phyloP scores from a whole-genome alignment of 2,113 vertebrate genomes.

The Gadus macrocephalus region DNA sequence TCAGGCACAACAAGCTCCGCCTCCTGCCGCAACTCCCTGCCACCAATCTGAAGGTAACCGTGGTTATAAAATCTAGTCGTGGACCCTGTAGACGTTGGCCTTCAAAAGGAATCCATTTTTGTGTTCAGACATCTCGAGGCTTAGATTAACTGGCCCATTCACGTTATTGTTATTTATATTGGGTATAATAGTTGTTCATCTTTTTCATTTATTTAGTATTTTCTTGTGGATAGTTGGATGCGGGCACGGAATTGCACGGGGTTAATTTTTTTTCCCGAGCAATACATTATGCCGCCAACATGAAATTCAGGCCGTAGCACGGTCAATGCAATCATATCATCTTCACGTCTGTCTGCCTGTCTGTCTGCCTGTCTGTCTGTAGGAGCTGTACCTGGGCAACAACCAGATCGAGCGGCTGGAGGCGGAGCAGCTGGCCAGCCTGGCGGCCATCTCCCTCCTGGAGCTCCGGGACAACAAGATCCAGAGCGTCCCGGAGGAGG shows the following conservation, averaged over 20 bases:
- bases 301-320: background rate
- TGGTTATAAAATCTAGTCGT: background rate
- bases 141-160: too few species aligned
- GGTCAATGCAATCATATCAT: background rate
- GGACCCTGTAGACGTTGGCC: background rate
- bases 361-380: conserved; percentile 8
- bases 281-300: too few species aligned
- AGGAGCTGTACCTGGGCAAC: conserved; percentile 92
- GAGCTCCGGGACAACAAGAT: conserved; percentile 96
- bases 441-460: conserved; percentile 79
- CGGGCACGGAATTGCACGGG: too few species aligned
- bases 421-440: conserved; percentile 76
- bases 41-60: conserved; percentile 81
- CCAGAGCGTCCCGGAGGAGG: conserved; percentile 81
- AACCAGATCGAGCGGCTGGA: conserved; percentile 85
- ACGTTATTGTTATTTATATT: too few species aligned
- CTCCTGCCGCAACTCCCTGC: conserved; percentile 78
- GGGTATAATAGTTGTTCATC: too few species aligned
- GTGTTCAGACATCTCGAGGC: background rate
- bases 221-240: background rate
- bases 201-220: background rate
- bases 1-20: conserved; percentile 86
- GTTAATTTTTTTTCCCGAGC: too few species aligned
- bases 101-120: background rate
- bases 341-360: conserved; percentile 6